phyloP scores from a whole-genome alignment of 1,140 invertebrate genomes.

The Neoseiulus cucumeris region DNA sequence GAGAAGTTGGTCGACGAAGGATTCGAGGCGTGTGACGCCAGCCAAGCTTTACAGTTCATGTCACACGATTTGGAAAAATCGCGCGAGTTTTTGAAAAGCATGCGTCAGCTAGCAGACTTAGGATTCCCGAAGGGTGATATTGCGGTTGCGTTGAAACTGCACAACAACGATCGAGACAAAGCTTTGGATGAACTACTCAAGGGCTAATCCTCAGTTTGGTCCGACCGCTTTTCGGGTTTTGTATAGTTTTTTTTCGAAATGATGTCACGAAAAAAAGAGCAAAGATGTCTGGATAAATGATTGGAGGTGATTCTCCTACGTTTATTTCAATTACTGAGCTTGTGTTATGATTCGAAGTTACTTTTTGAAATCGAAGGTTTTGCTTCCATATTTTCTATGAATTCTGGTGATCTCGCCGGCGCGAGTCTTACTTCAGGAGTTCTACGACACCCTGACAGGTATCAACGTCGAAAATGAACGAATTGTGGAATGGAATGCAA shows the following conservation, averaged over 20 bases:
- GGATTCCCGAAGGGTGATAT: conserved; percentile 57
- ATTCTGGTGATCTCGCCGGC: no score
- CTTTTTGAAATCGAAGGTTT: no score
- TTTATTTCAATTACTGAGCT: no score
- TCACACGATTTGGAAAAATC: conserved; percentile 32
- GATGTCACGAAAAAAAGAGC: no score
- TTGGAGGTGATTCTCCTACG: no score
- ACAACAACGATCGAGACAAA: conserved; percentile 60
- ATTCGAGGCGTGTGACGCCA: conserved; percentile 35
- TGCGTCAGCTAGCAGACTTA: conserved; percentile 50
- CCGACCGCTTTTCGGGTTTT: no score
- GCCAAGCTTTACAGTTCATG: conserved; percentile 31
- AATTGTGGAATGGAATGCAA: background rate
- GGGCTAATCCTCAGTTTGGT: no score
- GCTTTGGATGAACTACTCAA: conserved; percentile 41
- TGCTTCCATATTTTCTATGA: no score
- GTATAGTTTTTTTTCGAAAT: no score
- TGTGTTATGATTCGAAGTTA: no score
- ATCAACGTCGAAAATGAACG: background rate
- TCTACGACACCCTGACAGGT: background rate
- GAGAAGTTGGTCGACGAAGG: conserved; percentile 45
- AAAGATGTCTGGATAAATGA: no score
- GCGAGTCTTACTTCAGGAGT: background rate
- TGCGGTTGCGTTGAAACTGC: conserved; percentile 46
- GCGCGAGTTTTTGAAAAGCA: conserved; percentile 33